These are phyloP conservation scores for Schizopygopsis pylzovi DNA, from an alignment of 2,797 vertebrate species.

Conservation along the genomic window DNA sequence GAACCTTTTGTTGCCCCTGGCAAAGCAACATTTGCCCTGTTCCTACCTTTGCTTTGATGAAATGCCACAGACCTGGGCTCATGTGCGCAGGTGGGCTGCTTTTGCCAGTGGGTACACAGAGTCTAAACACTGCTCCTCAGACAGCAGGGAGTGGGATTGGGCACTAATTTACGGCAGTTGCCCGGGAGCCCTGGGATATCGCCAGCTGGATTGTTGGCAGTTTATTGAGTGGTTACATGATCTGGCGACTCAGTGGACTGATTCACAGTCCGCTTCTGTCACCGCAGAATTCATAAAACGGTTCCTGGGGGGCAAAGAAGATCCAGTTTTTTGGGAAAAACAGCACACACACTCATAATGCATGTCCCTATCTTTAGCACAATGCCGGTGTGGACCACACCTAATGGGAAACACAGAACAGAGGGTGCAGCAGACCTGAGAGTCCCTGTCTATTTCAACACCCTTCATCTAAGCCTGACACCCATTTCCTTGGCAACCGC, in stretches of 20 bases:
- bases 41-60: conserved; percentile 33
- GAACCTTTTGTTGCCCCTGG: not conserved
- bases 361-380: conserved; percentile 1
- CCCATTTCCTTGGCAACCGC: conserved; percentile 79
- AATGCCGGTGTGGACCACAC: not conserved
- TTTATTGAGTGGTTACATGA: conserved; percentile 66
- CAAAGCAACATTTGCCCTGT: conserved; percentile 10
- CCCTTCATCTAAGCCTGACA: conserved; percentile 69
- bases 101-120: conserved; percentile 22
- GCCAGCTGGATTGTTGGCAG: conserved; percentile 73
- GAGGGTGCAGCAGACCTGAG: conserved; percentile 38
- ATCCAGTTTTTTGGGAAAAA: not conserved
- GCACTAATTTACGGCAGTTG: conserved; percentile 64
- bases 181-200: conserved; percentile 62
- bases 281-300: conserved; percentile 1
- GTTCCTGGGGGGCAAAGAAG: not conserved
- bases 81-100: conserved; percentile 43
- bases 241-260: conserved; percentile 65
- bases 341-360: not conserved
- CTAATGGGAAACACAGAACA: conserved; percentile 41
- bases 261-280: conserved; percentile 66
- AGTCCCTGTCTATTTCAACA: conserved; percentile 62
- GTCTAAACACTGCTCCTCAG: conserved; percentile 44
- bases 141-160: conserved; percentile 54
- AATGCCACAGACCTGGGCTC: conserved; percentile 22